Conservation (phyloP, 2,113 vertebrate species). For the Lontra canadensis region DNA sequence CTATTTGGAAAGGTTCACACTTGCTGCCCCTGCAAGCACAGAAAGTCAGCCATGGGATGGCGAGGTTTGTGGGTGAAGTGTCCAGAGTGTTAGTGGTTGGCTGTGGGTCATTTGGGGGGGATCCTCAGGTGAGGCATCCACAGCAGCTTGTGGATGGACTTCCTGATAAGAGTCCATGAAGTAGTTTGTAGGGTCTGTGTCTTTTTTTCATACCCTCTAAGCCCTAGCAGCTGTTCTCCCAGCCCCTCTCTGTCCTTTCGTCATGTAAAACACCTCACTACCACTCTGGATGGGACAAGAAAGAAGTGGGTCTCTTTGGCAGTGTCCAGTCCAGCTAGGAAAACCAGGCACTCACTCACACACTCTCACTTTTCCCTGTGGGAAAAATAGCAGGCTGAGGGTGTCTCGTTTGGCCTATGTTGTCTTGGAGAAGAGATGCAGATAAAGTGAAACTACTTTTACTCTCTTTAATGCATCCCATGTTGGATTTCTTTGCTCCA, state of each 20-base stretch:
- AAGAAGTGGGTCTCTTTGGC: not conserved
- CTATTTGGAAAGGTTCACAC: not conserved
- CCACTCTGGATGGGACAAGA: not conserved
- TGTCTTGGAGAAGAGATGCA: not conserved
- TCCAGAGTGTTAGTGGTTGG: not conserved
- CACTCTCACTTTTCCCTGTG: not conserved
- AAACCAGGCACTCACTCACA: not conserved
- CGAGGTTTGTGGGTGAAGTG: not conserved
- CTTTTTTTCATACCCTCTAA: not conserved
- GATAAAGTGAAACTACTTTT: not conserved
- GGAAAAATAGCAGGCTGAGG: not conserved
- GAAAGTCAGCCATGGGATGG: not conserved
- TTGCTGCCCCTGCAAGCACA: not conserved
- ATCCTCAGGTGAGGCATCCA: not conserved
- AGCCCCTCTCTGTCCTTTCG: not conserved
- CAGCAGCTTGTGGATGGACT: not conserved
- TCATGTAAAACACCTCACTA: not conserved
- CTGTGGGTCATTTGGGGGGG: too few relatives aligned
- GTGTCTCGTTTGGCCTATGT: not conserved
- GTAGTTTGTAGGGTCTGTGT: not conserved
- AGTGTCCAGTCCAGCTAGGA: not conserved
- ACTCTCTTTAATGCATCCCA: not conserved
- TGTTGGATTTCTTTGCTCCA: not conserved
- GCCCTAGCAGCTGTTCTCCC: not conserved
- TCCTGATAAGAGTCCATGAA: not conserved